These are phyloP conservation scores for Forbesichthys papilliferus DNA, from an alignment of 2,113 vertebrate species.

Conservation along the genomic window DNA sequence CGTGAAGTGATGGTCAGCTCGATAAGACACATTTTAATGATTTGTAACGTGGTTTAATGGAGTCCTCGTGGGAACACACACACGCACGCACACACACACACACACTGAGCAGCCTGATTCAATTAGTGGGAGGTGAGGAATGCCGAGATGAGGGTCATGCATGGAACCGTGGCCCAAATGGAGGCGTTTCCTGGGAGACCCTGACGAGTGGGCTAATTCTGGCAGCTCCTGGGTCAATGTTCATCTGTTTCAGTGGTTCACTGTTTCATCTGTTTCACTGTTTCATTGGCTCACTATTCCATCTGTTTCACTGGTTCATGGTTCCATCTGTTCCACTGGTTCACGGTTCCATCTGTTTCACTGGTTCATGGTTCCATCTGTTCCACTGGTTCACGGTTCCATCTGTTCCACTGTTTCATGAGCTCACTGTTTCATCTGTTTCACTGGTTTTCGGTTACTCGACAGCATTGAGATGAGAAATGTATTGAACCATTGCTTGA, in stretches of 20 bases:
- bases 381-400: background rate
- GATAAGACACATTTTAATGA: slow-evolving; percentile 35
- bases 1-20: slow-evolving; percentile 8
- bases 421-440: too few relatives aligned
- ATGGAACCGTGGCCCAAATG: slow-evolving; percentile 66
- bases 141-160: slow-evolving; percentile 74
- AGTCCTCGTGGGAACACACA: slow-evolving; percentile 14
- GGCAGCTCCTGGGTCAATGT: slow-evolving; percentile 69
- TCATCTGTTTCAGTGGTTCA: slow-evolving; percentile 21
- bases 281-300: too few relatives aligned
- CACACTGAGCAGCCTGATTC: slow-evolving; percentile 61
- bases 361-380: background rate
- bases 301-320: too few relatives aligned
- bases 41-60: slow-evolving; percentile 55
- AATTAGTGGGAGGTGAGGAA: slow-evolving; percentile 76
- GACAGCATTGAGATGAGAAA: too few relatives aligned
- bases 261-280: background rate
- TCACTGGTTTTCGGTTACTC: too few relatives aligned
- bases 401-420: background rate
- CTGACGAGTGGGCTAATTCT: slow-evolving; percentile 65
- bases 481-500: too few relatives aligned
- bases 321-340: too few relatives aligned
- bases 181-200: slow-evolving; percentile 68
- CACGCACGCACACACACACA: slow-evolving; percentile 13
- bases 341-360: too few relatives aligned